Percentiles rank a stretch among this genome's conserved stretches.
phyloP scores from a whole-genome alignment of 2,797 vertebrate species.

The Odontamblyopus rebecca region DNA sequence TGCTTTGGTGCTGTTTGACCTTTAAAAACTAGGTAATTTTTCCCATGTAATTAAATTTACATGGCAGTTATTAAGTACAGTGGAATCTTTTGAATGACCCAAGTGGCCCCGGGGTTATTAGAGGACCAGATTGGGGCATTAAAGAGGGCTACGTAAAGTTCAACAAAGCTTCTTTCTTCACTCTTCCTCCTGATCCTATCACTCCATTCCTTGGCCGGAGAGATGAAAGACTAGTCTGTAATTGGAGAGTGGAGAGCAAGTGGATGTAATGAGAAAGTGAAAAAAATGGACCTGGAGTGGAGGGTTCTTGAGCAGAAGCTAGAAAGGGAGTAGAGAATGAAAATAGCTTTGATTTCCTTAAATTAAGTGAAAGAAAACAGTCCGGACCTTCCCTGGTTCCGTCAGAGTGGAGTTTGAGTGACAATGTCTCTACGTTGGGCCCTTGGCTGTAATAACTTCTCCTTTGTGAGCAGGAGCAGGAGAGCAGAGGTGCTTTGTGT shows the following conservation, averaged over 20 bases:
- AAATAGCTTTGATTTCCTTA: conserved; percentile 77
- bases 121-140: conserved; percentile 61
- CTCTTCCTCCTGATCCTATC: conserved; percentile 81
- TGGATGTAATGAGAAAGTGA: conserved; percentile 75
- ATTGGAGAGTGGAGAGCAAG: conserved; percentile 75
- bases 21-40: neutral
- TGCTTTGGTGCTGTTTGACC: neutral
- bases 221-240: conserved; percentile 81
- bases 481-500: conserved; percentile 68
- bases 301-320: conserved; percentile 66
- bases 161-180: conserved; percentile 81
- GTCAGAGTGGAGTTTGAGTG: conserved; percentile 69
- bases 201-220: conserved; percentile 74
- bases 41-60: conserved; percentile 15
- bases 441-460: conserved; percentile 72
- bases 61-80: conserved; percentile 32
- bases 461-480: conserved; percentile 56
- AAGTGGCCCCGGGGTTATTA: conserved; percentile 70
- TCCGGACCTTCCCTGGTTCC: conserved; percentile 37
- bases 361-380: conserved; percentile 76
- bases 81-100: conserved; percentile 52
- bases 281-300: conserved; percentile 35
- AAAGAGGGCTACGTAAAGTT: conserved; percentile 54
- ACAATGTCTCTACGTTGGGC: conserved; percentile 71
- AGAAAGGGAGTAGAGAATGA: conserved; percentile 60